Base-by-base conservation (phyloP, 2,888 invertebrate genomes). In the Leptopilina drosophilae region DNA sequence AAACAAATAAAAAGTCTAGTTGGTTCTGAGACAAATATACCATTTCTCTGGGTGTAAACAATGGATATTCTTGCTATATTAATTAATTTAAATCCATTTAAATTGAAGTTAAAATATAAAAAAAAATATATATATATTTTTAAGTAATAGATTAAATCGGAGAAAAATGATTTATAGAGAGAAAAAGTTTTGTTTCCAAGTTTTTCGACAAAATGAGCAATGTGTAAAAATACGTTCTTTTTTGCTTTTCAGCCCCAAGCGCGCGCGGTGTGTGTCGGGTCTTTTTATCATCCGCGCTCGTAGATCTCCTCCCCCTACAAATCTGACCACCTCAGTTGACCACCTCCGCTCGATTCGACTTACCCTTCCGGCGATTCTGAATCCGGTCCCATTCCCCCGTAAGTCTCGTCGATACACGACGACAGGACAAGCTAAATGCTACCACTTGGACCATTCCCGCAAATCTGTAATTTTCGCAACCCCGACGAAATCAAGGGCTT, bases 381-480 rank as follows among this genome's bases (percentile, higher is more conserved):
- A 15, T 76, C 81, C 83, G 80, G 77, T 49, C 49, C 49, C 49
- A 20, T 20, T 20, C 20, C 11, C 11, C 11, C 49, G 49, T 49
- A 83, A 62, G 81, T 83, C 82, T 77, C 81, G 84, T 77, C 88
- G 87, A 87, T 86, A 87, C 85, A 84, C 87, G 83, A 85, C 82
- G 84, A 62, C 62, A 62, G 1, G 62, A 49, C 49, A 49, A 84
- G 84, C 84, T 86, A 85, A 89, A 89, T 81, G 86, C 85, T 78
- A 85, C 85, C 86, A 88, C 88, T 88, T 84, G 82, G 84, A 81
- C 85, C 83, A 80, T 85, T 82, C 81, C 82, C 80, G 80, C 83
- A 80, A 84, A 84, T 85, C 89, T 88, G 91, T 91, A 91, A 91
- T 91, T 91, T 91, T 91, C 91, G 89, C 91, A 89, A 89, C 89